Evolutionary conservation across 2,113 vertebrate species (phyloP).

Genomic region (Hucho hucho): DNA sequence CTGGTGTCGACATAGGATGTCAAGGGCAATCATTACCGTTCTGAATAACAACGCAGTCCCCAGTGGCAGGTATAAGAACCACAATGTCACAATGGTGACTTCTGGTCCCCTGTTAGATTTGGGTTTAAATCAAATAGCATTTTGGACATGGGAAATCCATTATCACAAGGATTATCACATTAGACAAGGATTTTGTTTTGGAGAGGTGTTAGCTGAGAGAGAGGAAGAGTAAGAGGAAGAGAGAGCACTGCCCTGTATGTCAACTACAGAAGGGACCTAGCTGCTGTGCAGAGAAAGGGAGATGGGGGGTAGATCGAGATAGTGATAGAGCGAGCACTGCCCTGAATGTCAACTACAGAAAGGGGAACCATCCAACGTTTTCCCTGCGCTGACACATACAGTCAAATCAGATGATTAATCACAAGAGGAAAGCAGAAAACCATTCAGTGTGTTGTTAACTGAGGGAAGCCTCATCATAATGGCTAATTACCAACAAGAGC

Average conservation of each 20-base stretch:
- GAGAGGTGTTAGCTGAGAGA: too few species aligned
- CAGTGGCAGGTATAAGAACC: slow-evolving; percentile 13
- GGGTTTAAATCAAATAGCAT: slow-evolving; percentile 17
- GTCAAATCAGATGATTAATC: slow-evolving; percentile 39
- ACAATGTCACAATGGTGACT: slow-evolving; percentile 22
- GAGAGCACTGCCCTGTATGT: background rate
- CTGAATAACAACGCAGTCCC: slow-evolving; percentile 7
- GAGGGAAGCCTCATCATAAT: slow-evolving; percentile 31
- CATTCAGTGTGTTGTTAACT: slow-evolving; percentile 38
- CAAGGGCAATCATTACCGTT: slow-evolving; percentile 4
- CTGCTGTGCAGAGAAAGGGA: too few species aligned
- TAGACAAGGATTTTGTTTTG: too few species aligned
- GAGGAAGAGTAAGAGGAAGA: too few species aligned
- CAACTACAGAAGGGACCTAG: slow-evolving; percentile 7
- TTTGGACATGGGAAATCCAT: slow-evolving; percentile 5
- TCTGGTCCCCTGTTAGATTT: slow-evolving; percentile 10
- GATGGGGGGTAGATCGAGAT: too few species aligned
- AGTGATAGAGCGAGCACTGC: too few species aligned
- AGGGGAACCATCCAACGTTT: slow-evolving; percentile 26
- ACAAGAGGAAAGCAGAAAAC: slow-evolving; percentile 27
- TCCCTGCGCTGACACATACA: background rate
- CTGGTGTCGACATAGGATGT: slow-evolving; percentile 5
- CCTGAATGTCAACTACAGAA: slow-evolving; percentile 14
- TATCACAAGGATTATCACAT: background rate
- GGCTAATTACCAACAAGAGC: slow-evolving; percentile 35